phyloP scores from a whole-genome alignment of 2,888 invertebrate genomes.

The Brachylomia viminalis region DNA sequence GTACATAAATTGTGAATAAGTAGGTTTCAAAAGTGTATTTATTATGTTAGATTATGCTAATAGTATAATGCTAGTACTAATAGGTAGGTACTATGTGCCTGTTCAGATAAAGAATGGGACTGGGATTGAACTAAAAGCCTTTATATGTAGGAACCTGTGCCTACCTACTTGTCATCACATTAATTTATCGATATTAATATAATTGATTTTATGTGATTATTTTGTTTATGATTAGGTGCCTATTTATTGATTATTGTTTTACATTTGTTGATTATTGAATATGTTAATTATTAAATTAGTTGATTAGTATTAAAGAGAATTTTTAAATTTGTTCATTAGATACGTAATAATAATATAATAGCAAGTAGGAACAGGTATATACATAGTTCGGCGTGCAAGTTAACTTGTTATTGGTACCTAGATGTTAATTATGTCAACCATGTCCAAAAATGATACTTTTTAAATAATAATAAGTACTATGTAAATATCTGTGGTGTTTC shows the following conservation, averaged over 20 bases:
- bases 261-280: conserved; percentile 16
- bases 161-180: conserved; percentile 30
- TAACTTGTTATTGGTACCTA: conserved; percentile 17
- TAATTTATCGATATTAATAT: conserved; percentile 26
- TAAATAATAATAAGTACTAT: neutral
- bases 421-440: neutral
- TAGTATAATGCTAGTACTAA: too few relatives aligned
- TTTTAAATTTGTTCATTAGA: conserved; percentile 1
- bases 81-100: too few relatives aligned
- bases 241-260: conserved; percentile 25
- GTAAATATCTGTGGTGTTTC: neutral
- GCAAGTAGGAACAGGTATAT: neutral
- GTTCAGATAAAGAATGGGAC: too few relatives aligned
- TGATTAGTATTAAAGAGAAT: conserved; percentile 24
- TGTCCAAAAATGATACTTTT: neutral
- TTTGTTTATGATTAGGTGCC: conserved; percentile 17
- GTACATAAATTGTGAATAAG: too few relatives aligned
- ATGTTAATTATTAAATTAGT: conserved; percentile 27
- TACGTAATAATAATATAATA: conserved; percentile 1
- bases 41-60: too few relatives aligned
- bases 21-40: too few relatives aligned
- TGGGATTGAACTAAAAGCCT: too few relatives aligned
- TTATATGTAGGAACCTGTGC: conserved; percentile 27
- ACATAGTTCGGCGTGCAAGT: conserved; percentile 7
- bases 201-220: conserved; percentile 27